Evolutionary conservation across 2,888 invertebrate genomes (phyloP).

Genomic region (Noctua fimbriata): DNA sequence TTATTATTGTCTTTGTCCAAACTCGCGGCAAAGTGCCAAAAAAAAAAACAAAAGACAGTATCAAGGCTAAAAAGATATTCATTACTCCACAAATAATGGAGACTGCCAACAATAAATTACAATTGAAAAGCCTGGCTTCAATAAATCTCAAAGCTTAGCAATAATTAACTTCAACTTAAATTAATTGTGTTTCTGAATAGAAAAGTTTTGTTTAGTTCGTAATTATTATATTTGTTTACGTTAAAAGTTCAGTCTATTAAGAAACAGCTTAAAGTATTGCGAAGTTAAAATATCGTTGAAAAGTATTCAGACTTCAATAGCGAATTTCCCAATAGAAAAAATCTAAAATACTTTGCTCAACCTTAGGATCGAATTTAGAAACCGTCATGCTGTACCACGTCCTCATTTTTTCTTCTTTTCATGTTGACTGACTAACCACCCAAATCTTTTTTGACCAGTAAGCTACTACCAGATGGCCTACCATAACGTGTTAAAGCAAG

Average conservation of each 20-base stretch:
- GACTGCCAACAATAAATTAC: slow-evolving; percentile 19
- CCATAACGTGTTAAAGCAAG: too few relatives aligned
- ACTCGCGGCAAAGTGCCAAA: background rate
- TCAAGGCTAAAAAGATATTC: background rate
- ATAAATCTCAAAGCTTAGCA: slow-evolving; percentile 29
- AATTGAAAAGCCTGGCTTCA: slow-evolving; percentile 16
- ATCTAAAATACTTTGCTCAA: background rate
- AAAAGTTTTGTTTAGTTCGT: slow-evolving; percentile 16
- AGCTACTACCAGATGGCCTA: too few relatives aligned
- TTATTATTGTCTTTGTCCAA: background rate
- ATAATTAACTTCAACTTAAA: slow-evolving; percentile 37
- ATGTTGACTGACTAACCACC: background rate
- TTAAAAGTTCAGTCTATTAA: background rate
- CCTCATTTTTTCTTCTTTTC: background rate
- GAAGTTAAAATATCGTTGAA: background rate
- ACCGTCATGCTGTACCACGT: background rate
- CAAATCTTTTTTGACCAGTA: background rate
- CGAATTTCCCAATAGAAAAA: background rate
- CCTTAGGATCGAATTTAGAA: background rate
- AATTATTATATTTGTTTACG: slow-evolving; percentile 9
- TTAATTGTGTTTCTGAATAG: slow-evolving; percentile 22
- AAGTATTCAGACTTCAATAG: background rate
- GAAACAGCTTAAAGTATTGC: background rate
- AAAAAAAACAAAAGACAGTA: slow-evolving; percentile 2
- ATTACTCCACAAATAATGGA: slow-evolving; percentile 31